Evolutionary conservation across 1,140 invertebrate species (phyloP), one percentile per base, ranked within the genome.

Genomic region (Lethocerus indicus): DNA sequence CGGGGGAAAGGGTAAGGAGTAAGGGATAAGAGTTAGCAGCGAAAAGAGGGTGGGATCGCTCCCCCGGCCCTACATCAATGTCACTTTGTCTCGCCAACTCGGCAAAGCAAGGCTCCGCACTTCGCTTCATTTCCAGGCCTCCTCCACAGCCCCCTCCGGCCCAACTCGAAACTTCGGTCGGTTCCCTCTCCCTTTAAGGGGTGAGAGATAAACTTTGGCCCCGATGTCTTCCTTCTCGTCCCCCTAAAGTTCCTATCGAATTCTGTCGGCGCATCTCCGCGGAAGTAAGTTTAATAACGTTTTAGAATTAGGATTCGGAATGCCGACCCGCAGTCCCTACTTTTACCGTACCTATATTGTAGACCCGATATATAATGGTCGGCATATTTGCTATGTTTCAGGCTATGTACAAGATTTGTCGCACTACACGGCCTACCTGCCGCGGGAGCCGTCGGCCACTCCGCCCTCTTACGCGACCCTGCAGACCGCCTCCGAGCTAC

Each of bases 391-490:
- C 54, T 52, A 36, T 60, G 58, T 69, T 66, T 14, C 65, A 70
- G 68, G 68, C 42, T 70, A 70, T 58, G 61, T 67, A 45, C 65
- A 68, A 50, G 67, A 64, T 61, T 27, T 60, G 16, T 54, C 57
- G 3, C 57, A 60, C 36, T 58, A 58, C 48, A 53, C 57, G 5
- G 60, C 58, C 12, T 60, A 57, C 50, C 50, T 59, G 28, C 59
- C 59, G 13, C 49, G 50, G 41, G 53, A 54, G 54, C 59, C 59
- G 13, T 47, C 47, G 41, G 53, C 53, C 53, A 55, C 49, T 13
- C 52, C 57, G 26, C 55, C 57, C 7, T 77, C 78, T 54, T 81
- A 81, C 58, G 77, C 76, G 49, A 80, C 79, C 50, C 67, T 81
- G 42, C 73, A 76, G 50, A 63, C 68, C 49, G 63, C 57, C 64